Conservation (phyloP, 2,888 invertebrate genomes). For the Phlogophora meticulosa region DNA sequence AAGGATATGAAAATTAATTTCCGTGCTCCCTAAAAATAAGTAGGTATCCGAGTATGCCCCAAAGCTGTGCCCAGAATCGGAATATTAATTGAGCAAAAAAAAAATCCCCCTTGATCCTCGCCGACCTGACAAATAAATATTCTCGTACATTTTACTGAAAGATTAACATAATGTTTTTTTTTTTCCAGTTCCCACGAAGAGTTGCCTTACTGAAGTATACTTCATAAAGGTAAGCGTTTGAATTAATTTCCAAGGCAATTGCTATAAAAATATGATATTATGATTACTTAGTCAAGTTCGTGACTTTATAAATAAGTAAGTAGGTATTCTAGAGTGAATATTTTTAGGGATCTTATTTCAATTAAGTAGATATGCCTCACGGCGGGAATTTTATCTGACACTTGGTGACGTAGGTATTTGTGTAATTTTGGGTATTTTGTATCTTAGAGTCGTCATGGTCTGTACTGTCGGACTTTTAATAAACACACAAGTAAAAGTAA, state of each 20-base stretch:
- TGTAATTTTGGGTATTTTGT: no score
- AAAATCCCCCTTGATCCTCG: constrained; percentile 56
- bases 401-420: no score
- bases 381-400: not conserved
- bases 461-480: no score
- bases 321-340: not conserved
- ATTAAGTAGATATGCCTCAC: constrained; percentile 7
- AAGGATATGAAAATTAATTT: constrained; percentile 74
- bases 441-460: no score
- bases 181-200: constrained; percentile 56
- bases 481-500: no score
- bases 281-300: constrained; percentile 5
- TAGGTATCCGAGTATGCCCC: constrained; percentile 44
- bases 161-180: constrained; percentile 51
- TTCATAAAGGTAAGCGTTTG: constrained; percentile 62
- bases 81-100: constrained; percentile 64
- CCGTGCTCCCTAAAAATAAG: constrained; percentile 60
- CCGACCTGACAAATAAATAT: constrained; percentile 52
- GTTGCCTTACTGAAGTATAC: constrained; percentile 52
- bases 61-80: constrained; percentile 50
- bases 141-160: constrained; percentile 44
- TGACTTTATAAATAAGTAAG: constrained; percentile 14
- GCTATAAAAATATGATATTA: constrained; percentile 28
- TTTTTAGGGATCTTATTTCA: constrained; percentile 7
- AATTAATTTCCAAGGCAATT: constrained; percentile 41